Evolutionary conservation across 2,888 invertebrate genomes (phyloP).

Genomic region (Xanthorhoe designata): DNA sequence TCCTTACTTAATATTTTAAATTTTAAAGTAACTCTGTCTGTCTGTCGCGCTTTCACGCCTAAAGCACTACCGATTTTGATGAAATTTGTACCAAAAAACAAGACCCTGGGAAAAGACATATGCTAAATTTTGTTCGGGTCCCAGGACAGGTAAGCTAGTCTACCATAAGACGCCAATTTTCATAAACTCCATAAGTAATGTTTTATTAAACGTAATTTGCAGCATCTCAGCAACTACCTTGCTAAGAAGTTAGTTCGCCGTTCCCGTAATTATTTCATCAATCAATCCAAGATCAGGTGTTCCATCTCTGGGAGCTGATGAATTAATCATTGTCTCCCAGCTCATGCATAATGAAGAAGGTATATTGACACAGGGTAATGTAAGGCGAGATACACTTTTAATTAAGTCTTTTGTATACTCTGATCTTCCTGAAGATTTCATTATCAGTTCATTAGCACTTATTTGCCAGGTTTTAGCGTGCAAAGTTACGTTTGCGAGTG

Average conservation of each 20-base stretch:
- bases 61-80: too few species aligned
- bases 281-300: conserved; percentile 32
- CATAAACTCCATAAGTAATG: not conserved
- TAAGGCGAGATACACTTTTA: conserved; percentile 26
- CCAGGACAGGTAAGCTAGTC: too few species aligned
- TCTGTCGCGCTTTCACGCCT: too few species aligned
- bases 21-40: too few species aligned
- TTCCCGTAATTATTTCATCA: conserved; percentile 34
- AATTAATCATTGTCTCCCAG: conserved; percentile 32
- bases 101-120: too few species aligned
- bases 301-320: conserved; percentile 18
- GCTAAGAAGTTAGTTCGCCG: conserved; percentile 8
- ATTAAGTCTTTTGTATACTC: conserved; percentile 22
- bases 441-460: not conserved
- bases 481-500: not conserved
- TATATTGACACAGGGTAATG: conserved; percentile 27
- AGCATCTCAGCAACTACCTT: not conserved
- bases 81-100: too few species aligned
- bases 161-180: too few species aligned
- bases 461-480: not conserved
- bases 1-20: too few species aligned
- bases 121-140: too few species aligned
- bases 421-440: not conserved
- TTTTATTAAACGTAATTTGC: not conserved
- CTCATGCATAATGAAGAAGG: conserved; percentile 32